Conservation (phyloP, 2,797 vertebrate genomes). For the Enteromius afrohamiltoni region DNA sequence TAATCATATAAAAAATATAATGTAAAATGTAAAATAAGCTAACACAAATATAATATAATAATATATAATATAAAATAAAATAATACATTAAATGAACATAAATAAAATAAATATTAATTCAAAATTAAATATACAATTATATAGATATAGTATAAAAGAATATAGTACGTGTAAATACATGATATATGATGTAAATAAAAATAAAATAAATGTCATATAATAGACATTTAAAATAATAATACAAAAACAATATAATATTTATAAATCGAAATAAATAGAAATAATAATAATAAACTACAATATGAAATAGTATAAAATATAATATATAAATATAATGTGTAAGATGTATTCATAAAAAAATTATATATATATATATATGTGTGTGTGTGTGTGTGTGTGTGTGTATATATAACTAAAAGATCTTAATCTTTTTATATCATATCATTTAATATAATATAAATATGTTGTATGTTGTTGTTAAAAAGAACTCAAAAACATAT, state of each 20-base stretch:
- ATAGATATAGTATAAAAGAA: background rate
- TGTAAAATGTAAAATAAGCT: background rate
- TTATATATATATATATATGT: too few species aligned
- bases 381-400: too few species aligned
- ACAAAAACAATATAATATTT: background rate
- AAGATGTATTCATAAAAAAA: background rate
- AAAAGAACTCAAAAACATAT: background rate
- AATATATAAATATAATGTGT: background rate
- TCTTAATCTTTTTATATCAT: background rate
- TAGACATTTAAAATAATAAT: background rate
- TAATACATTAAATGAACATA: background rate
- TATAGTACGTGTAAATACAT: background rate
- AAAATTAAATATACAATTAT: background rate
- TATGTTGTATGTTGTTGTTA: background rate
- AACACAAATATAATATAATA: background rate
- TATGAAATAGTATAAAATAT: background rate
- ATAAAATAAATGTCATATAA: too few species aligned
- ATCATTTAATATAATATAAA: background rate
- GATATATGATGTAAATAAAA: too few species aligned
- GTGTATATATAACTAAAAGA: too few species aligned
- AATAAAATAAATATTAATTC: background rate
- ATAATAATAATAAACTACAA: background rate
- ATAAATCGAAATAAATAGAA: background rate
- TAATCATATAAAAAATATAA: background rate
- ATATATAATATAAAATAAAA: background rate